Percentiles rank a stretch among this genome's conserved stretches.
These are phyloP conservation scores for Monochamus saltuarius DNA, from an alignment of 1,140 invertebrate genomes.

Conservation along the genomic window DNA sequence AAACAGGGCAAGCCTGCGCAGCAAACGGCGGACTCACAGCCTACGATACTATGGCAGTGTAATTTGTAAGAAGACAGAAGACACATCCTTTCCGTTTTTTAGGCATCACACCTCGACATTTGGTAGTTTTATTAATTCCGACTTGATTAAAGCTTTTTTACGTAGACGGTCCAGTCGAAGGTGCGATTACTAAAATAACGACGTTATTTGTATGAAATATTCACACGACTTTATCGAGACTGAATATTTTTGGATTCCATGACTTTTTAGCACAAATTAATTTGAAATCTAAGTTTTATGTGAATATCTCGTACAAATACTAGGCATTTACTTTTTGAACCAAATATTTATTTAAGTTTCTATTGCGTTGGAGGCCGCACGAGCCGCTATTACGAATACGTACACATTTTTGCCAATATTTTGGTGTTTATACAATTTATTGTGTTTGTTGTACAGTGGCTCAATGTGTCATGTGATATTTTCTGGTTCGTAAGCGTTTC, in stretches of 20 bases:
- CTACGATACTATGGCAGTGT: conserved; percentile 97
- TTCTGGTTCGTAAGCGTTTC: conserved; percentile 51
- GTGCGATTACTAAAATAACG: conserved; percentile 17
- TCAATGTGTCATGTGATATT: conserved; percentile 54
- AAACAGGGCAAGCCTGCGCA: conserved; percentile 69
- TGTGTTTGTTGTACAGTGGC: conserved; percentile 41
- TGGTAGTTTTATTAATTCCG: conserved; percentile 8
- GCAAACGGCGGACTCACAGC: conserved; percentile 82
- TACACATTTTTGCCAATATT: conserved; percentile 45
- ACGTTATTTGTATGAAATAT: conserved; percentile 26
- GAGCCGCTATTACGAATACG: conserved; percentile 41
- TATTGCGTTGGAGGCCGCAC: conserved; percentile 24
- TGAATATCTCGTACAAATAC: conserved; percentile 1
- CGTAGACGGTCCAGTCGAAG: not conserved
- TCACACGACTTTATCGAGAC: conserved; percentile 29
- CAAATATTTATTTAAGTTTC: conserved; percentile 32
- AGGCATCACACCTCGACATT: not conserved
- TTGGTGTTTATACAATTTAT: conserved; percentile 12
- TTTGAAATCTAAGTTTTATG: conserved; percentile 21
- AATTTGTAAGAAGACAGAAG: conserved; percentile 68
- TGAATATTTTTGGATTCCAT: conserved; percentile 19
- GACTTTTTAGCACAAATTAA: conserved; percentile 19
- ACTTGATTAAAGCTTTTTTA: conserved; percentile 14
- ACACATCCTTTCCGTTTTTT: not conserved
- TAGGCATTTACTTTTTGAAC: conserved; percentile 21